Evolutionary conservation across 2,888 invertebrate genomes (phyloP), one percentile per base, ranked within the genome.

Genomic region (Drymonia ruficornis): DNA sequence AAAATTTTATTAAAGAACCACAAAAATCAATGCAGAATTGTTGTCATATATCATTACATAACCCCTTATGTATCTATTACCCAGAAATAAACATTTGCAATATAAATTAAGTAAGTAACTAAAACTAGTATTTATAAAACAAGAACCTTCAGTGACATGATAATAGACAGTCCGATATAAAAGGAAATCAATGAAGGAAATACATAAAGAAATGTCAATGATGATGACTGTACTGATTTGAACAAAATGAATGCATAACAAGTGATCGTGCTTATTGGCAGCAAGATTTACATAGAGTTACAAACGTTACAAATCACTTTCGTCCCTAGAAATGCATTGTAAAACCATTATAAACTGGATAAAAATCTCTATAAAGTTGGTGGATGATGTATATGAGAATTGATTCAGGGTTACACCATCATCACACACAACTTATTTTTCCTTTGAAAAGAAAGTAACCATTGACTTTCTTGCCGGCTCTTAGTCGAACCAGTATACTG

Each of bases 121-220:
- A 12, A 11, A 34, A 63, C 58, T 53, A 54, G 15, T 34, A 43
- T 36, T 53, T 47, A 40, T 15, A 16, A 40, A 56, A 65, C n/a
- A n/a, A 36, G 13, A 36, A n/a, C 36, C 8, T 34, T n/a, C 36
- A 13, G n/a, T 36, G 31, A 3, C 7, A 1, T 36, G n/a, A 13
- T n/a, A 36, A 2, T 36, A 36, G 5, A 36, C n/a, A 36, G n/a
- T 36, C 36, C 13, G n/a, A 36, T 36, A n/a, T 5, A 36, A 13
- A n/a, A 36, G 36, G n/a, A 36, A n/a, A 36, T 44, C 44, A 52
- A 55, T 50, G 55, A 63, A 59, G 23, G 23, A 36, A 13, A 36
- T 44, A 46, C 52, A 55, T 50, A 56, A 63, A 59, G 23, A 16
- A 40, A 40, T 58, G 31, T 42, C 47, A 53, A 59, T 45, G 29